phyloP scores from a whole-genome alignment of 2,113 vertebrate species.

The Muntiacus muntjak region DNA sequence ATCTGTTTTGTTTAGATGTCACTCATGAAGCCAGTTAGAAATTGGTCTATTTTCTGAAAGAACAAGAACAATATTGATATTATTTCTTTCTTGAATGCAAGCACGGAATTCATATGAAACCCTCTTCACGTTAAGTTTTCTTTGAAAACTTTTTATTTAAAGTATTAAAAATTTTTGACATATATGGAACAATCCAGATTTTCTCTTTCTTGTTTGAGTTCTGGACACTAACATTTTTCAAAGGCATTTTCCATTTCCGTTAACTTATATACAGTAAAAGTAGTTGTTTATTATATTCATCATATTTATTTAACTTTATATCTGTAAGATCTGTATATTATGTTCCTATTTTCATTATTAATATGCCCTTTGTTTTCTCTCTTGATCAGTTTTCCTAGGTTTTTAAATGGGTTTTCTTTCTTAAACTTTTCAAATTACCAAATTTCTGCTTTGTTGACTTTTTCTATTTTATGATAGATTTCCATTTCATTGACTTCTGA shows the following conservation, averaged over 20 bases:
- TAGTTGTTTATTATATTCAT: not conserved
- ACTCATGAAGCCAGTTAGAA: not conserved
- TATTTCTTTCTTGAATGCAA: not conserved
- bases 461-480: not conserved
- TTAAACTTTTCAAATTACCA: not conserved
- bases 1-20: not conserved
- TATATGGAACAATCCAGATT: not conserved
- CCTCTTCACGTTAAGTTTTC: not conserved
- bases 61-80: not conserved
- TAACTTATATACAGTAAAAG: not conserved
- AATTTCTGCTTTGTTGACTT: not conserved
- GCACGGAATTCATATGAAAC: not conserved
- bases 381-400: not conserved
- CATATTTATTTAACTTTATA: not conserved
- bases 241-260: not conserved
- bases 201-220: not conserved
- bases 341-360: not conserved
- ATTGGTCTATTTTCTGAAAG: not conserved
- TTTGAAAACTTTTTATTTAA: not conserved
- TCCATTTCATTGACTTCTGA: not conserved
- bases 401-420: not conserved
- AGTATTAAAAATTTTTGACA: not conserved
- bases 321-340: not conserved
- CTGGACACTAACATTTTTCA: not conserved
- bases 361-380: not conserved